These are phyloP conservation scores for Coryphaenoides rupestris DNA, from an alignment of 2,113 vertebrate species.

Conservation along the genomic window DNA sequence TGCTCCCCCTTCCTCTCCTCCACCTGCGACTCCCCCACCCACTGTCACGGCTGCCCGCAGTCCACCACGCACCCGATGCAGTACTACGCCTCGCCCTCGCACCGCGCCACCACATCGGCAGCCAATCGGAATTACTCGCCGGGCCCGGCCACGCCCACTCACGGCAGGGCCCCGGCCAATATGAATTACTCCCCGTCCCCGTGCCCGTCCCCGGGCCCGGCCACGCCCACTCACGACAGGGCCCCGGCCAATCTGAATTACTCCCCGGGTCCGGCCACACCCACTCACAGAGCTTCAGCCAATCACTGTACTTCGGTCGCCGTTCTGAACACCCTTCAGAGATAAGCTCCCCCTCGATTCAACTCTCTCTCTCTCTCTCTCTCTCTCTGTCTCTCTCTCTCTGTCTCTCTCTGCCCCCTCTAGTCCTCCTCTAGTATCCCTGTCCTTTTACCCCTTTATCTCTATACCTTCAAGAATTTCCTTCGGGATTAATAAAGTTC, in stretches of 20 bases:
- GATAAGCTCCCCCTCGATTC: constrained; percentile 65
- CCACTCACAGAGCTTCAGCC: constrained; percentile 59
- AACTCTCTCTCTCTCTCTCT: not conserved
- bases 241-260: constrained; percentile 57
- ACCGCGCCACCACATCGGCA: constrained; percentile 41
- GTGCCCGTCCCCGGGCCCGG: constrained; percentile 49
- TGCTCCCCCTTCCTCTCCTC: constrained; percentile 80
- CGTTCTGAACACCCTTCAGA: constrained; percentile 76
- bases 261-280: constrained; percentile 61
- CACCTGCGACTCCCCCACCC: constrained; percentile 74
- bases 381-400: too few species aligned
- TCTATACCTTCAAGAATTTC: too few species aligned
- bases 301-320: constrained; percentile 71
- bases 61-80: constrained; percentile 74
- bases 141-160: constrained; percentile 57
- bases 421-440: not conserved
- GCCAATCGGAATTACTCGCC: constrained; percentile 54
- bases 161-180: constrained; percentile 43
- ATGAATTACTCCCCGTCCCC: constrained; percentile 53
- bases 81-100: constrained; percentile 75
- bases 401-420: too few species aligned
- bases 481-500: too few species aligned
- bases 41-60: constrained; percentile 78
- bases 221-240: constrained; percentile 63
- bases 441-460: not conserved